Evolutionary conservation across 1,140 invertebrate genomes (phyloP), one percentile per base, ranked within the genome.

Genomic region (Condylostylus longicornis): DNA sequence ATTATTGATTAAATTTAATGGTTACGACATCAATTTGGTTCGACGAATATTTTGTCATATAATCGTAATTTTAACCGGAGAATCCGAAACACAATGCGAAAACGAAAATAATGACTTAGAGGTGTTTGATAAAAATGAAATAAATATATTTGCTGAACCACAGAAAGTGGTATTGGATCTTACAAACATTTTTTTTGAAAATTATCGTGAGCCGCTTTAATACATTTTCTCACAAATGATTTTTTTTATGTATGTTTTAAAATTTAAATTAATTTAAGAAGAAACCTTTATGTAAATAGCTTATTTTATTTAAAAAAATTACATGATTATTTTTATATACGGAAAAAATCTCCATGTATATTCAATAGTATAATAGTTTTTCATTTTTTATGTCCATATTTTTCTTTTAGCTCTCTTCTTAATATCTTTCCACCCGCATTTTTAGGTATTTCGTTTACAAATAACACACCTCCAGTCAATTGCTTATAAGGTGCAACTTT

Each of bases 391-490:
- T n/a, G n/a, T n/a, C n/a, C n/a, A 47, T 47, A 59, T 44, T 54
- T 52, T 14, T 41, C 61, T 43, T 68, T 70, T 38, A 82, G 55
- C 14, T 68, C 56, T 45, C 66, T 66, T 43, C 79, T 68, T 35
- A 85, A 54, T 43, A 83, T 82, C 66, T 86, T 86, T 22, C 82
- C 82, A 1, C 74, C 66, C 0, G 72, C 51, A 49, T 69, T 79
- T 57, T 81, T 84, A 3, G 82, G 81, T 47, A 87, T 79, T 34
- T 65, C 58, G 4, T 75, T 58, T 0, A 79, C 53, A 43, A 84
- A 76, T 41, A 72, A 60, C 4, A 85, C 68, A 10, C 75, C 71
- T 18, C 75, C 78, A 18, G 62, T 52, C 1, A 84, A 62, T 35
- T 70, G 65, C 47, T 84, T 84, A 42, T 72, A 80, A 3, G 69